Base-by-base conservation (phyloP, 2,888 invertebrate species). In the Pyrrhia umbra region DNA sequence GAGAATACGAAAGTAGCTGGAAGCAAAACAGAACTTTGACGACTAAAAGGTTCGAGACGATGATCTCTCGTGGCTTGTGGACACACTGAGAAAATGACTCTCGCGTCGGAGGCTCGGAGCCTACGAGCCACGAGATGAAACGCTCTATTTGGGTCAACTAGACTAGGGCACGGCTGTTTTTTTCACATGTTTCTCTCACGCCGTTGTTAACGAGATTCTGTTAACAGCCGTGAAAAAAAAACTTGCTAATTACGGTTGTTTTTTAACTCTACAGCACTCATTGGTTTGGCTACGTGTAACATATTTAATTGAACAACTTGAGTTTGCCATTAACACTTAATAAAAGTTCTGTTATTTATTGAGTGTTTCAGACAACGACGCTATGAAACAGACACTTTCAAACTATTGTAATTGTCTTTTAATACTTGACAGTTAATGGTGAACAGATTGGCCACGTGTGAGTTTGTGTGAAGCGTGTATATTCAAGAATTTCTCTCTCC, bases 71-170 rank as follows among this genome's bases (percentile, higher is more conserved):
- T 83, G 54, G 72, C 81, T 84, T 85, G 78, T 52, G 58, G 58
- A 58, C 66, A 51, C 46, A 59, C 68, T 65, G 64, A 62, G 74
- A 77, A 81, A 83, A 80, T 81, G 81, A 81, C 78, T 79, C 74
- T 67, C 77, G 69, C 72, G 78, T 69, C 75, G 55, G 56, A 75
- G 80, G 65, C 75, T 69, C 75, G 55, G 49, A 74, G 77, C 71
- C 78, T 75, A 64, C 71, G 71, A 81, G 79, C 77, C 67, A 50
- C 69, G 75, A 82, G 81, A 82, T 85, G 84, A 80, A 87, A 82
- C 78, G 67, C 71, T 77, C 64, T 86, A 90, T 90, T 85, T 89
- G 78, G 91, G 91, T 91, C 91, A 91, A 85, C 88, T 85, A 80
- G 63, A 82, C 82, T 73, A 68, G 79, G 76, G 70, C 78, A 79